Conservation (phyloP, 2,888 invertebrate genomes). For the Drosophila mercatorum region DNA sequence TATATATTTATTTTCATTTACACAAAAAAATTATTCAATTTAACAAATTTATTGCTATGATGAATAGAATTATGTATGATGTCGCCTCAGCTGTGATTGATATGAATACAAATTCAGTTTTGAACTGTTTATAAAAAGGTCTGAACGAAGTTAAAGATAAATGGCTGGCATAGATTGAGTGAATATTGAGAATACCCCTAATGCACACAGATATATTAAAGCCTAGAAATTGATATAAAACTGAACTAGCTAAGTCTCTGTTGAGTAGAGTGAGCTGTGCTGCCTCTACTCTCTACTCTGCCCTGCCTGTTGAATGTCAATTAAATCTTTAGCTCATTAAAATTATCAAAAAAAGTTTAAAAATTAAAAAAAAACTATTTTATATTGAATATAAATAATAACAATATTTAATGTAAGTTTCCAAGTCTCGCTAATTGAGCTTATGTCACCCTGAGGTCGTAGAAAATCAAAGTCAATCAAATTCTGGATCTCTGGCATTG, state of each 20-base stretch:
- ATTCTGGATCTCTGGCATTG: not conserved
- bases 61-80: too few species aligned
- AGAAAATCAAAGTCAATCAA: slow-evolving; percentile 28
- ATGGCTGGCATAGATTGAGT: not conserved
- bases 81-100: not conserved
- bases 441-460: slow-evolving; percentile 13
- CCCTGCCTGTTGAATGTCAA: not conserved
- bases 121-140: not conserved
- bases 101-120: not conserved
- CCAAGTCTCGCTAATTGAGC: slow-evolving; percentile 1
- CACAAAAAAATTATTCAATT: too few species aligned
- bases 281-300: not conserved
- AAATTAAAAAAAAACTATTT: not conserved
- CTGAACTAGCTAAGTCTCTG: not conserved
- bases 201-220: not conserved
- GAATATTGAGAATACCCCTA: not conserved
- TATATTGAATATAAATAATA: not conserved
- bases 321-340: not conserved
- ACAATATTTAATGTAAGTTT: not conserved
- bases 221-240: too few species aligned
- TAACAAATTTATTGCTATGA: too few species aligned
- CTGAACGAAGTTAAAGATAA: not conserved
- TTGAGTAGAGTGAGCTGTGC: not conserved
- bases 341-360: not conserved
- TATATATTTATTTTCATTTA: too few species aligned